phyloP scores from a whole-genome alignment of 2,797 vertebrate genomes.

The Cyprinella venusta region DNA sequence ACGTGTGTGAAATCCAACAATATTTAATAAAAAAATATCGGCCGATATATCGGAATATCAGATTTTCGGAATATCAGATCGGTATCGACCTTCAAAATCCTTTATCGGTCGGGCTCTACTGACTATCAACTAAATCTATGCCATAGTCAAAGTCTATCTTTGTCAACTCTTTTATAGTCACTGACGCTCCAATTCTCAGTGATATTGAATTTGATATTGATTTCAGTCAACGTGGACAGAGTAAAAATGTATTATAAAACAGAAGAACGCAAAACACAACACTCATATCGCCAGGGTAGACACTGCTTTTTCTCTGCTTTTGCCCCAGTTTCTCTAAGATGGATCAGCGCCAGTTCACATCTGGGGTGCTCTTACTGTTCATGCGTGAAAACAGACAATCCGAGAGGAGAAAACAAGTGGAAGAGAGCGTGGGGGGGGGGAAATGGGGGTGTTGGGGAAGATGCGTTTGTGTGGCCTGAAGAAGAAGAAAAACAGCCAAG shows the following conservation, averaged over 20 bases:
- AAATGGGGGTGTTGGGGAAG: not conserved
- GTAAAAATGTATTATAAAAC: conserved; percentile 15
- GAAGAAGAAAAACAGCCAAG: not conserved
- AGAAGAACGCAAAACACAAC: conserved; percentile 13
- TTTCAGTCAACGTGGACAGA: not conserved
- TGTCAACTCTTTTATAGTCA: not conserved
- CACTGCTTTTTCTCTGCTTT: conserved; percentile 26
- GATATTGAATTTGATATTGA: not conserved
- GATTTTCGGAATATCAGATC: too few relatives aligned
- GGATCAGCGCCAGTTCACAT: conserved; percentile 35
- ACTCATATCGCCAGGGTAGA: conserved; percentile 2
- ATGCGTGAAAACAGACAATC: conserved; percentile 46
- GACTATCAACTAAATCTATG: too few relatives aligned
- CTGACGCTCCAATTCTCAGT: not conserved
- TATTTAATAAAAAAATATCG: too few relatives aligned
- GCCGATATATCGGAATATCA: too few relatives aligned
- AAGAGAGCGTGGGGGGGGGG: not conserved
- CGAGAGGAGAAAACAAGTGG: conserved; percentile 34
- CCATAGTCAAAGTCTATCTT: too few relatives aligned
- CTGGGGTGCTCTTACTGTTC: conserved; percentile 29
- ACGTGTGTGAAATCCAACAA: too few relatives aligned
- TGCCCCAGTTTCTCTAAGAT: conserved; percentile 32
- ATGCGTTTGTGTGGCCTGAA: conserved; percentile 43
- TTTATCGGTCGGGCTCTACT: too few relatives aligned
- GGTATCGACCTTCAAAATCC: too few relatives aligned